Base-by-base conservation (phyloP, 2,113 vertebrate genomes). In the Notothenia rossii region DNA sequence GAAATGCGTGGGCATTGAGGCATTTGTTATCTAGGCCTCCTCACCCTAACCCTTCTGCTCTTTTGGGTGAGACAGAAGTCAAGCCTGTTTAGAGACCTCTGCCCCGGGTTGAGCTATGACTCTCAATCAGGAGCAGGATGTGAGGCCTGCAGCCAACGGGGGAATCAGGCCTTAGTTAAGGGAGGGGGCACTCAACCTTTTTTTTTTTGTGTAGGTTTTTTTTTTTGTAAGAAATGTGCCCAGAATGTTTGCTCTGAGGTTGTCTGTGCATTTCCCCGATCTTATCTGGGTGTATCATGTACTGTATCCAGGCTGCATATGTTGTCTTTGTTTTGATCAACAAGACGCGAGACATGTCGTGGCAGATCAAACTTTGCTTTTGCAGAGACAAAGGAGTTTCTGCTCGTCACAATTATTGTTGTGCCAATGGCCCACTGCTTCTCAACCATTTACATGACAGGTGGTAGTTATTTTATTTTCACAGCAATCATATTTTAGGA, bases 11-110 rank as follows among this genome's bases (percentile, higher is more conserved):
- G 94, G 93, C 87, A 82, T 54, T 55, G 70, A 91, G 82, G 87
- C 88, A 84, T 93, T 87, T 85, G 72, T 93, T 92, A 92, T 93
- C 90, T 82, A 59, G 80, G 83, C 83, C 87, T 92, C 48, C 79
- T 86, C 88, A 85, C 91, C 83, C 82, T 86, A 75, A 78, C 88
- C 86, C 89, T 81, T 88, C 81, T 88, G 89, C 81, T 89, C 81
- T 79, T 83, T 83, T 72, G 87, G 74, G 48, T 71, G 82, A 88
- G 82, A 83, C 70, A 76, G 64, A 90, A 89, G 79, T 81, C 83
- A 65, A 71, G 84, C 79, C 85, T 90, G 85, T 90, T 92, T 82
- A 63, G 88, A 85, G 66, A 89, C 86, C 75, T 89, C 64, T 89
- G 85, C 46, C 69, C 85, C 13, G 22, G 36, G 49, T 62, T 76